Conservation (phyloP, 2,888 invertebrate genomes). For the Matsumyia berberina region DNA sequence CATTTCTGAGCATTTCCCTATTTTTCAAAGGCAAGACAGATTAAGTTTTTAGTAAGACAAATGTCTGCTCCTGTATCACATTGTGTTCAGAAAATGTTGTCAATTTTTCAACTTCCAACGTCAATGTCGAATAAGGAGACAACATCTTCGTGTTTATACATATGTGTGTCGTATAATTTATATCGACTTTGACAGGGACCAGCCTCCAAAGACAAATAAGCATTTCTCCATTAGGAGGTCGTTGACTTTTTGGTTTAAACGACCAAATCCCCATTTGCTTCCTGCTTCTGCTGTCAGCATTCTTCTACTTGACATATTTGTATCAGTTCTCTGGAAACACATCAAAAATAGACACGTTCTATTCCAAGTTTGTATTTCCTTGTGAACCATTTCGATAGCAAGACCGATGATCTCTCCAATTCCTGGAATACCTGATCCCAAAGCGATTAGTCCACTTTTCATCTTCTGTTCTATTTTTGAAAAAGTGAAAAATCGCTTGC, state of each 20-base stretch:
- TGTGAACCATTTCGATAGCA: neutral
- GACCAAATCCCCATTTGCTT: no score
- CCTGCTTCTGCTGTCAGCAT: neutral
- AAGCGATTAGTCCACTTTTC: neutral
- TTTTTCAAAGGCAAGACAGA: no score
- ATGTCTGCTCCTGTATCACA: no score
- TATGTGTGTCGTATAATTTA: no score
- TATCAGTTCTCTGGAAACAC: conserved; percentile 26
- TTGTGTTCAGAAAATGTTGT: no score
- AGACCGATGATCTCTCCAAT: conserved; percentile 2
- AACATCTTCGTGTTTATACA: neutral
- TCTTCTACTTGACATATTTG: neutral
- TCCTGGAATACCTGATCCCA: conserved; percentile 4
- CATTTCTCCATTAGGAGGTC: neutral
- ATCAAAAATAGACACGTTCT: conserved; percentile 32
- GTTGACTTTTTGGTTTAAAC: neutral
- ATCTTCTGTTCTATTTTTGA: neutral
- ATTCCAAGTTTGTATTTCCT: neutral
- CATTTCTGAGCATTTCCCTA: no score
- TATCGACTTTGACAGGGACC: no score
- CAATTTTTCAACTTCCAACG: no score
- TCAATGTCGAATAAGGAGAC: no score
- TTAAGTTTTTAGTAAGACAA: no score
- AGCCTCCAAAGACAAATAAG: neutral
- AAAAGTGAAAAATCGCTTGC: neutral